Percentiles rank a stretch among this genome's conserved stretches.
phyloP scores from a whole-genome alignment of 2,888 invertebrate species.

The Xanthorhoe designata region DNA sequence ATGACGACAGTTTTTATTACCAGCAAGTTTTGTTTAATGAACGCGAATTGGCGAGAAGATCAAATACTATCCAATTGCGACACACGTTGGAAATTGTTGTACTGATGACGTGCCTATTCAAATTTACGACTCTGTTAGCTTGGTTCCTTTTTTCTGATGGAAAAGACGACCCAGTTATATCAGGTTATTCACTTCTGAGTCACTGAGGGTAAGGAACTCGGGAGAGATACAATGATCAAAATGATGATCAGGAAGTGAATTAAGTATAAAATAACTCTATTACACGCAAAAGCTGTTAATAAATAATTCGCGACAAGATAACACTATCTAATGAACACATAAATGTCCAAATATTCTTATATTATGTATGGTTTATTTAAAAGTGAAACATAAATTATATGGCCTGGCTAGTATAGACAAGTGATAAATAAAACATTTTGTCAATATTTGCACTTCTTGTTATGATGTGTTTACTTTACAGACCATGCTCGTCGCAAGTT shows the following conservation, averaged over 20 bases:
- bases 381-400: conserved; percentile 45
- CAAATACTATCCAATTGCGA: conserved; percentile 29
- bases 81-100: not conserved
- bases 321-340: conserved; percentile 15
- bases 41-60: conserved; percentile 35
- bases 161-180: not conserved
- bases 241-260: conserved; percentile 1
- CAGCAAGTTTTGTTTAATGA: conserved; percentile 40
- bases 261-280: not conserved
- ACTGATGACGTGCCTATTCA: not conserved
- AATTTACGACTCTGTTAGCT: not conserved
- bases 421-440: conserved; percentile 22
- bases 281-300: conserved; percentile 12
- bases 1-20: conserved; percentile 41
- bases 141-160: not conserved
- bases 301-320: conserved; percentile 17
- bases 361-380: conserved; percentile 35
- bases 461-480: not conserved
- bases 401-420: conserved; percentile 26
- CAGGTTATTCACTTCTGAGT: not conserved
- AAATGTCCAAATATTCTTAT: not conserved
- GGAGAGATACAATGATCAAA: not conserved
- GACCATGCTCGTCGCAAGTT: not conserved
- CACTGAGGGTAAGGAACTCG: not conserved
- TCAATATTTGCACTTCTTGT: conserved; percentile 62